A percentile compares a stretch with the other conserved stretches of the same genome.
Evolutionary conservation across 2,797 vertebrate genomes (phyloP).

Genomic region (Crypturellus tataupa): DNA sequence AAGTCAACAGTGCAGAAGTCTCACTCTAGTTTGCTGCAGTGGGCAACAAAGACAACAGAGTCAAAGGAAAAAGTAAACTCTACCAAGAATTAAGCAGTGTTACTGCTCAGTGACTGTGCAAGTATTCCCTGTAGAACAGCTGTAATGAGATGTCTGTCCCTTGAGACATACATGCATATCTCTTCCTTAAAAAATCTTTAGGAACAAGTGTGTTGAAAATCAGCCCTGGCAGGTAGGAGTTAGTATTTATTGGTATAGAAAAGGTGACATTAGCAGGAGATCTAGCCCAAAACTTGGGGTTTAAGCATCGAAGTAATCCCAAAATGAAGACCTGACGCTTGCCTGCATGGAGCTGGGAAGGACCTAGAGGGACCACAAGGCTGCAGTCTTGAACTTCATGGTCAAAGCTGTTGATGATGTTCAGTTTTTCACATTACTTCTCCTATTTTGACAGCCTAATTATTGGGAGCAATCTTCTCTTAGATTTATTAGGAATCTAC

Average conservation of each 20-base stretch:
- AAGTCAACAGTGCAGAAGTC: background rate
- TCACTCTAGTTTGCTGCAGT: background rate
- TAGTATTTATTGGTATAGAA: background rate
- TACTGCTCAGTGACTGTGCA: background rate
- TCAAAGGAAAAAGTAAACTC: background rate
- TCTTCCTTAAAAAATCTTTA: background rate
- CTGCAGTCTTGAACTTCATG: background rate
- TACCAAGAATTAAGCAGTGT: background rate
- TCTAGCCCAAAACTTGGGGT: background rate
- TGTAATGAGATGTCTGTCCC: background rate
- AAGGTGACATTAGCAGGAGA: background rate
- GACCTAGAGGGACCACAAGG: background rate
- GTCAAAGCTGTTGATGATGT: background rate
- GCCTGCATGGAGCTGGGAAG: background rate
- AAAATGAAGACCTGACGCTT: background rate
- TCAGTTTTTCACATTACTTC: background rate
- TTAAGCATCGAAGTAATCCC: background rate
- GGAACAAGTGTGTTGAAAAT: background rate
- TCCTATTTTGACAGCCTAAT: background rate
- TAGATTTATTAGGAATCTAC: background rate
- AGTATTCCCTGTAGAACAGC: background rate
- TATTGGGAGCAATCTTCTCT: background rate
- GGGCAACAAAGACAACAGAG: background rate
- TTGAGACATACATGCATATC: background rate
- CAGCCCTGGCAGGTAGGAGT: background rate